These are phyloP conservation scores for Heliconius hewitsoni DNA, from an alignment of 1,140 invertebrate genomes.

Conservation along the genomic window DNA sequence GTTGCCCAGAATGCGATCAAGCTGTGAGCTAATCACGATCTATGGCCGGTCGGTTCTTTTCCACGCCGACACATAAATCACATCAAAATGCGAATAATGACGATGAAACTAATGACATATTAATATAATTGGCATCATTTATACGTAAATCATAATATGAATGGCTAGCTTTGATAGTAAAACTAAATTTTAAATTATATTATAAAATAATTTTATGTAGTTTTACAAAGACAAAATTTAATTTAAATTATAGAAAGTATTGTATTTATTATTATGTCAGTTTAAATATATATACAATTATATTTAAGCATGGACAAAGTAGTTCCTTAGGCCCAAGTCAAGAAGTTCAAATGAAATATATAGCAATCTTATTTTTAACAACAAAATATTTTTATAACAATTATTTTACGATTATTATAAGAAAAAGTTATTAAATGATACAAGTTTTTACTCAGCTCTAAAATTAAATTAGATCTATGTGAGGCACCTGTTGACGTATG, in stretches of 20 bases:
- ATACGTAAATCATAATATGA: neutral
- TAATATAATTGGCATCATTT: slow-evolving; percentile 29
- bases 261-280: too few relatives aligned
- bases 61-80: slow-evolving; percentile 53
- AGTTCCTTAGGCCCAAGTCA: too few relatives aligned
- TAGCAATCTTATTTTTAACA: neutral
- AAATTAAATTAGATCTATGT: slow-evolving; percentile 57
- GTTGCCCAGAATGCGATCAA: slow-evolving; percentile 49
- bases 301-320: too few relatives aligned
- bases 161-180: too few relatives aligned
- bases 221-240: too few relatives aligned
- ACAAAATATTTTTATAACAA: neutral
- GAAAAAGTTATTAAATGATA: neutral
- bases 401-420: neutral
- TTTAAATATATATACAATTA: too few relatives aligned
- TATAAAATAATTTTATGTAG: too few relatives aligned
- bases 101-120: slow-evolving; percentile 29
- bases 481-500: slow-evolving; percentile 67
- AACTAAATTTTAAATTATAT: too few relatives aligned
- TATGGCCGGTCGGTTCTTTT: slow-evolving; percentile 40
- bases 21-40: slow-evolving; percentile 57
- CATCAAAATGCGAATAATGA: slow-evolving; percentile 50
- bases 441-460: slow-evolving; percentile 39
- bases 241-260: too few relatives aligned
- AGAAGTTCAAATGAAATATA: too few relatives aligned